These are phyloP conservation scores for Quadroppia sp. DNA, from an alignment of 2,888 invertebrate genomes.

Conservation along the genomic window DNA sequence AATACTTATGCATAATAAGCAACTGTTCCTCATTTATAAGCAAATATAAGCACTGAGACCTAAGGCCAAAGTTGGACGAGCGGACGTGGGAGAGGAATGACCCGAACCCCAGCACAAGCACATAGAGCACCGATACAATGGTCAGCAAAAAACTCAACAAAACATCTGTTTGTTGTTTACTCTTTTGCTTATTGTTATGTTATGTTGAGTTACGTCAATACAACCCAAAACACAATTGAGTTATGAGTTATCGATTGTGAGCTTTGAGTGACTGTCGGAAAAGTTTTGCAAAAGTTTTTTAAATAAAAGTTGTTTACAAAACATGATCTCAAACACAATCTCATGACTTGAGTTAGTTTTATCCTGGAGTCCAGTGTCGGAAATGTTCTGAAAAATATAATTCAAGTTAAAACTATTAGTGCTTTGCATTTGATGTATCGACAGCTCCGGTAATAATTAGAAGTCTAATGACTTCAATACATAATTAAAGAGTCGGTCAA, in stretches of 20 bases:
- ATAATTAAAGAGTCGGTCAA: conserved; percentile 26
- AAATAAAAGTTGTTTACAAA: neutral
- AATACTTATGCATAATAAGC: neutral
- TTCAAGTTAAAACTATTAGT: conserved; percentile 24
- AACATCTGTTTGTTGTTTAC: conserved; percentile 32
- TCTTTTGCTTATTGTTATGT: neutral
- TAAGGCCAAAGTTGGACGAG: conserved; percentile 9
- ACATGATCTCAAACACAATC: neutral
- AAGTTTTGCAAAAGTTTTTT: neutral
- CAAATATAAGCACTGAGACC: neutral
- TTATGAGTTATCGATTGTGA: neutral
- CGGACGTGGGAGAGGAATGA: conserved; percentile 30
- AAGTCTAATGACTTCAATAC: conserved; percentile 4
- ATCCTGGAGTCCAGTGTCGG: neutral
- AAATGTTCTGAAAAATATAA: neutral
- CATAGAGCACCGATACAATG: conserved; percentile 20
- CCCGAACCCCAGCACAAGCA: neutral
- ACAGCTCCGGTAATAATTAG: conserved; percentile 18
- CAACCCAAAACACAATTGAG: neutral
- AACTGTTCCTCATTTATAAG: conserved; percentile 23
- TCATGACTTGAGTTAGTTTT: neutral
- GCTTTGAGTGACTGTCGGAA: neutral
- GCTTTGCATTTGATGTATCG: neutral
- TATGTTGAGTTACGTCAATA: neutral
- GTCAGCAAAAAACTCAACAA: neutral